These are phyloP conservation scores for Ophion slaviceki DNA, from an alignment of 2,888 invertebrate species.

Conservation along the genomic window DNA sequence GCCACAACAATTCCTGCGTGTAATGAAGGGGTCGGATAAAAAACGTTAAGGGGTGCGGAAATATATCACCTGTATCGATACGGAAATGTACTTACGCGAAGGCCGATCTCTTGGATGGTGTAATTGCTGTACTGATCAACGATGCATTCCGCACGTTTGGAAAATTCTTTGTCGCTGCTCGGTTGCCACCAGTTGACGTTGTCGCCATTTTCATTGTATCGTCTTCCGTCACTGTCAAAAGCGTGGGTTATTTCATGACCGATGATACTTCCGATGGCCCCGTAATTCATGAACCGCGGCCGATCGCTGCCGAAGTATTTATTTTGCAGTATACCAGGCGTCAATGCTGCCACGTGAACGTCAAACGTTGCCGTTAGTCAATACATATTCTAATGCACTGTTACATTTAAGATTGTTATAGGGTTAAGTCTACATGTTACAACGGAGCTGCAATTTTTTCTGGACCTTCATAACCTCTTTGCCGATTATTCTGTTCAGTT, in stretches of 20 bases:
- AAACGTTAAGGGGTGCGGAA: background rate
- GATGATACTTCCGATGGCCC: conserved; percentile 95
- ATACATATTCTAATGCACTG: background rate
- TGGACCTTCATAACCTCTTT: too few species aligned
- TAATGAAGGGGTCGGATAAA: too few species aligned
- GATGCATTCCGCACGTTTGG: too few species aligned
- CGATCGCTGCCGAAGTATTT: conserved; percentile 93
- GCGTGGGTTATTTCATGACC: conserved; percentile 97
- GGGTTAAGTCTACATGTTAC: too few species aligned
- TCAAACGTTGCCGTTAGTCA: too few species aligned
- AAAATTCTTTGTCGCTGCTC: too few species aligned
- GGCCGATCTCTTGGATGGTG: too few species aligned
- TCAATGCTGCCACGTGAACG: conserved; percentile 34
- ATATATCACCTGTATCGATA: background rate
- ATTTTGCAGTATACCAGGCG: background rate
- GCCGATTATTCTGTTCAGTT: too few species aligned
- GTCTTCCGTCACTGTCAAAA: conserved; percentile 94
- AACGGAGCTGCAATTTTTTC: too few species aligned
- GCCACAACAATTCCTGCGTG: too few species aligned
- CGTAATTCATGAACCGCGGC: conserved; percentile 96
- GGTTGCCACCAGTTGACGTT: conserved; percentile 91
- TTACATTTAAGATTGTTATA: background rate
- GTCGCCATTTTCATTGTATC: conserved; percentile 96
- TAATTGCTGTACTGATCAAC: too few species aligned
- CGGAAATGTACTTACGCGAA: conserved; percentile 57